Percentiles rank a stretch among this genome's conserved stretches.
phyloP scores from a whole-genome alignment of 2,113 vertebrate genomes.

The Siniperca knerii region DNA sequence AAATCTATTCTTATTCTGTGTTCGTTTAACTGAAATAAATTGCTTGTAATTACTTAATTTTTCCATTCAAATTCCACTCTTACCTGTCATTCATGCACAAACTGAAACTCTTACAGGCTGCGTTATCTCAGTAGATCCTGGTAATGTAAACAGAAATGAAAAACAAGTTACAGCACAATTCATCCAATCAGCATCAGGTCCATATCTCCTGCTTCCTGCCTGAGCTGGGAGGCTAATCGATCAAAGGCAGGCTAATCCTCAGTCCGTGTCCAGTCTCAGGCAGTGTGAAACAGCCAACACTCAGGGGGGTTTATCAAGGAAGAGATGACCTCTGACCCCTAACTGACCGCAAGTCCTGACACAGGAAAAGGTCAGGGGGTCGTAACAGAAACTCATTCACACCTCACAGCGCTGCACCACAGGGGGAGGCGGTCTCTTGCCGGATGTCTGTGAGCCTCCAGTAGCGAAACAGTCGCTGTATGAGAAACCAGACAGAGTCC shows the following conservation, averaged over 20 bases:
- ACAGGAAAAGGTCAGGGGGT: constrained; percentile 78
- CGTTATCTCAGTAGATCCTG: constrained; percentile 35
- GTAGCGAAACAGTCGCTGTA: constrained; percentile 53
- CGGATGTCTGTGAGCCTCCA: constrained; percentile 45
- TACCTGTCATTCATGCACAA: constrained; percentile 3
- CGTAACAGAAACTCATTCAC: constrained; percentile 76
- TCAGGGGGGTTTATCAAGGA: constrained; percentile 64
- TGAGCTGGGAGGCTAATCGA: constrained; percentile 50
- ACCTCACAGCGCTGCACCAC: constrained; percentile 59
- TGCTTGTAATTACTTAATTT: constrained; percentile 24
- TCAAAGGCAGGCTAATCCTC: constrained; percentile 71
- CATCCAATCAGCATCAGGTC: constrained; percentile 37
- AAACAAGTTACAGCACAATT: constrained; percentile 50
- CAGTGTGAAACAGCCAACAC: constrained; percentile 26
- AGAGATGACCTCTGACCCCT: constrained; percentile 66
- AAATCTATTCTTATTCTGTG: constrained; percentile 16
- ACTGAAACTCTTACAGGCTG: not conserved
- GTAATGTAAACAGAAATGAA: constrained; percentile 52
- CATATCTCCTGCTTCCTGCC: constrained; percentile 54
- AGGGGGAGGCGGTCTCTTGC: constrained; percentile 46
- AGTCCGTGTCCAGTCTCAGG: constrained; percentile 38
- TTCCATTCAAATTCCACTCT: not conserved
- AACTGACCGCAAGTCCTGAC: constrained; percentile 65
- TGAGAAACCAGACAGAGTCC: constrained; percentile 41
- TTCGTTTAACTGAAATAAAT: constrained; percentile 22